A percentile compares a stretch with the other conserved stretches of the same genome.
Evolutionary conservation across 2,113 vertebrate genomes (phyloP).

Genomic region (Mixornis gularis): DNA sequence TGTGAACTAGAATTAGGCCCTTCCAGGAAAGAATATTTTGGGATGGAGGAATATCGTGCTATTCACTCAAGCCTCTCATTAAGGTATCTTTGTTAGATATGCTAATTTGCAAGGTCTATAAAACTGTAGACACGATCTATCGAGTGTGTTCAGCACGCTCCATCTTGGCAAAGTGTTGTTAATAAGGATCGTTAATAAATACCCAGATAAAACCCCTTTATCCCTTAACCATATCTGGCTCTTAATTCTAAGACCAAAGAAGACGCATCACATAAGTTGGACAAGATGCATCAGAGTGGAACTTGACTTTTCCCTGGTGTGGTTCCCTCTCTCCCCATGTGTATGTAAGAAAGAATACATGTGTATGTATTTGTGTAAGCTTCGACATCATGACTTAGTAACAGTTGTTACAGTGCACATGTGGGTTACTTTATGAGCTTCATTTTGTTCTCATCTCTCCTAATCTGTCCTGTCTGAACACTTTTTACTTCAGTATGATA

Average conservation of each 20-base stretch:
- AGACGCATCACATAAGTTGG: neutral
- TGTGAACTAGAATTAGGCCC: neutral
- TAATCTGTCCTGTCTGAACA: neutral
- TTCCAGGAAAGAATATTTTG: neutral
- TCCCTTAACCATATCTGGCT: neutral
- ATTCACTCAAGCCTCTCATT: no score
- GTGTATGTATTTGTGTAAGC: neutral
- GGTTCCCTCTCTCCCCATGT: accelerated
- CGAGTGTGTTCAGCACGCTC: accelerated
- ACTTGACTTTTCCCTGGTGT: neutral
- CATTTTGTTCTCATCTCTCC: neutral
- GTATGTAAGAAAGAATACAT: accelerated
- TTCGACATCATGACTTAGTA: neutral
- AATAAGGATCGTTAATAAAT: neutral
- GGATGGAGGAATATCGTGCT: neutral
- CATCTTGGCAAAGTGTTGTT: no score
- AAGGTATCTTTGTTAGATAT: neutral
- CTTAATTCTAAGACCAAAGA: neutral
- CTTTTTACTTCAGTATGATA: neutral
- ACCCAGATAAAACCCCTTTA: neutral
- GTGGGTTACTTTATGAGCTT: neutral
- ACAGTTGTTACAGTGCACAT: accelerated
- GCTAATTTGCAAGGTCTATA: neutral
- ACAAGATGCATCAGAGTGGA: neutral
- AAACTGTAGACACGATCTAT: accelerated